Evolutionary conservation across 2,797 vertebrate species (phyloP).

Genomic region (Ispidina picta): DNA sequence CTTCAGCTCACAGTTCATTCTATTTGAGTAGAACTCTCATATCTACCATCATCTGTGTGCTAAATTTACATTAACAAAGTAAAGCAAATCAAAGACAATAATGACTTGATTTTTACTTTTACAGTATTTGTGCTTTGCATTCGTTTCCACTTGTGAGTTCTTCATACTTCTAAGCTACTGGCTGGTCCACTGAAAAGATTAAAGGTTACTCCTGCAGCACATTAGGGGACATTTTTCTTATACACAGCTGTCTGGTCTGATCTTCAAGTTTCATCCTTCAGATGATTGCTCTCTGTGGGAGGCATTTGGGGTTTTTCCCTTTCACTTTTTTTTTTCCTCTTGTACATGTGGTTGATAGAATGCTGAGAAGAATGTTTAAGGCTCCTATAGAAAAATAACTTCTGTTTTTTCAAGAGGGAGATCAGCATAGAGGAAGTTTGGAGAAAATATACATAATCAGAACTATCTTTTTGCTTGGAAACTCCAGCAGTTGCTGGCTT

Average conservation of each 20-base stretch:
- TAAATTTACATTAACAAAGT: neutral
- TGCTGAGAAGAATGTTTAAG: neutral
- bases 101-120: neutral
- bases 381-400: neutral
- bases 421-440: neutral
- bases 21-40: rapidly evolving
- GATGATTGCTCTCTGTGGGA: neutral
- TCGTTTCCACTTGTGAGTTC: neutral
- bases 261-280: neutral
- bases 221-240: neutral
- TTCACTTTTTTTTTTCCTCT: neutral
- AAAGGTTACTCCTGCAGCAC: neutral
- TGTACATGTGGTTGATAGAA: neutral
- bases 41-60: neutral
- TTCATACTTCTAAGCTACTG: neutral
- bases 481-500: neutral
- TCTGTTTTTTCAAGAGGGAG: neutral
- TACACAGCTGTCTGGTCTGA: neutral
- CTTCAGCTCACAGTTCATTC: neutral
- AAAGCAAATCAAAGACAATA: neutral
- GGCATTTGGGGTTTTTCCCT: rapidly evolving
- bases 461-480: neutral
- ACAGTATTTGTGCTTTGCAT: neutral
- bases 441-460: neutral
- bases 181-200: neutral